phyloP scores from a whole-genome alignment of 2,888 invertebrate species.

The Drosophila histrio region DNA sequence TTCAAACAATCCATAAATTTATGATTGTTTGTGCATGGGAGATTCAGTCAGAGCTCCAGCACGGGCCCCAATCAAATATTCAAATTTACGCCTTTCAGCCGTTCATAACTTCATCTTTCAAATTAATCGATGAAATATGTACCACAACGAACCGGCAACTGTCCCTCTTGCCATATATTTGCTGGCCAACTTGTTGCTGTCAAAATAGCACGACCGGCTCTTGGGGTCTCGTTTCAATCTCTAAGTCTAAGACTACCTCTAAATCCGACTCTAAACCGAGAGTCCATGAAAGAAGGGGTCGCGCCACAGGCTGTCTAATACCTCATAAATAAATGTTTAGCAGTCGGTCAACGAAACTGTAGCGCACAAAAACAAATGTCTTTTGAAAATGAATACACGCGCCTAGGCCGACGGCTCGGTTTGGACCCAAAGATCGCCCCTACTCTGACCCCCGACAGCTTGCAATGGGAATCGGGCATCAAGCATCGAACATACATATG shows the following conservation, averaged over 20 bases:
- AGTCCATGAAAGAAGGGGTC: slow-evolving; percentile 13
- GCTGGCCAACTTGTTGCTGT: slow-evolving; percentile 76
- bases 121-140: slow-evolving; percentile 82
- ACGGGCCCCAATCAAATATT: slow-evolving; percentile 77
- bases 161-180: slow-evolving; percentile 63
- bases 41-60: slow-evolving; percentile 6
- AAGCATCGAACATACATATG: not conserved
- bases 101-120: slow-evolving; percentile 80
- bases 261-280: slow-evolving; percentile 9
- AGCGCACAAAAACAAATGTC: slow-evolving; percentile 75
- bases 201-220: slow-evolving; percentile 71
- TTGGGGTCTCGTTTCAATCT: slow-evolving; percentile 12
- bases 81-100: slow-evolving; percentile 70
- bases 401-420: slow-evolving; percentile 25
- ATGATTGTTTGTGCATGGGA: slow-evolving; percentile 72
- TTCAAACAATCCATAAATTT: slow-evolving; percentile 78
- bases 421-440: slow-evolving; percentile 25
- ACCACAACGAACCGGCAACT: slow-evolving; percentile 56
- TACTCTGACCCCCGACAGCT: slow-evolving; percentile 48
- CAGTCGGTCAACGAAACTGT: slow-evolving; percentile 72
- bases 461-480: slow-evolving; percentile 32
- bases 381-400: slow-evolving; percentile 56
- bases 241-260: slow-evolving; percentile 1
- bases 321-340: slow-evolving; percentile 74
- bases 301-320: slow-evolving; percentile 68